Base-by-base conservation (phyloP, 1,140 invertebrate species). In the Diplogasteroides magnus region DNA sequence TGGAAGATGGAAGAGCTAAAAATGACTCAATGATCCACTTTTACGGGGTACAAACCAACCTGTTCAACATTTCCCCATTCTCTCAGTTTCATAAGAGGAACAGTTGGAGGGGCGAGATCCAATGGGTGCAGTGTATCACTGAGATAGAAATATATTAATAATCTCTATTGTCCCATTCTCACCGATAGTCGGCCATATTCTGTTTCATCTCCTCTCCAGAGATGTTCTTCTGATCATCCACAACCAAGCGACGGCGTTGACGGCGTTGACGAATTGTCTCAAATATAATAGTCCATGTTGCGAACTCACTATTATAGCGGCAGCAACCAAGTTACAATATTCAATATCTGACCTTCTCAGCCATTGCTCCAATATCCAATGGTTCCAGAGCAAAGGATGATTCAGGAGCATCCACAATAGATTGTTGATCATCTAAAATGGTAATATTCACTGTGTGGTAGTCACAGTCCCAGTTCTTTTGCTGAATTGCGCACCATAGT, bases 141-240 rank as follows among this genome's bases (percentile, higher is more conserved):
- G 56, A 69, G 81, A 71, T n/a, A n/a, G n/a, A n/a, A n/a, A n/a
- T n/a, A n/a, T n/a, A n/a, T n/a, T n/a, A n/a, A n/a, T n/a, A n/a
- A n/a, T n/a, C n/a, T n/a, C n/a, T n/a, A n/a, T n/a, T n/a, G n/a
- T n/a, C n/a, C n/a, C n/a, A n/a, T n/a, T n/a, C 62, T 37, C 63
- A 74, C 72, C 23, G 92, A 0, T 94, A 98, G 82, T 99, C 95
- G 0, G 93, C 94, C 59, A 99, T 86, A 83, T 99, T 97, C 29
- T 94, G 89, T 83, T 98, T 98, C 96, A 99, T 99, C 84, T 98
- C 94, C 84, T 99, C 97, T 31, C 95, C 95, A 23, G 92, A 94
- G 83, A 99, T 97, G 84, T 95, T 97, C 85, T 98, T 99, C 11
- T 97, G 91, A 86, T 99, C 96, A 84, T 99, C 97, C 15, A 99